Conservation (phyloP, 2,113 vertebrate species). For the Acinonyx jubatus region DNA sequence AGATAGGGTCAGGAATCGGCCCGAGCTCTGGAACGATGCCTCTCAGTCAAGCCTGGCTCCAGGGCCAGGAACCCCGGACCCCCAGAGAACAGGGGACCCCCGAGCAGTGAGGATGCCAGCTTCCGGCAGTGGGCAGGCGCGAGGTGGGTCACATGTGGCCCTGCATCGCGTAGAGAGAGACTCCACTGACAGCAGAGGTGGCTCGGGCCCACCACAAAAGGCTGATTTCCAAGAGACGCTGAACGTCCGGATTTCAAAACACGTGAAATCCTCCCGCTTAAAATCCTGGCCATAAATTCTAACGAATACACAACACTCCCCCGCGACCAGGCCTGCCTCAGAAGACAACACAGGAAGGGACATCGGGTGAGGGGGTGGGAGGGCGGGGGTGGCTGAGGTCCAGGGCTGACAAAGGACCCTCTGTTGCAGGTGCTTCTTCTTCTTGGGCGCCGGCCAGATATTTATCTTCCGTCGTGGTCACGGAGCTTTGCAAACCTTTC, state of each 20-base stretch:
- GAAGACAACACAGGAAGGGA: background rate
- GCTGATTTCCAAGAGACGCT: background rate
- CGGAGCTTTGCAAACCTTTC: background rate
- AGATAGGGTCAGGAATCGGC: background rate
- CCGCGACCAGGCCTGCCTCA: background rate
- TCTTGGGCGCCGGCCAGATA: background rate
- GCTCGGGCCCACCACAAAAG: background rate
- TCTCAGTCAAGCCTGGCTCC: background rate
- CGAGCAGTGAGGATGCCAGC: background rate
- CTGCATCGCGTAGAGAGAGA: background rate
- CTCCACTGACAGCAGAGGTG: accelerated
- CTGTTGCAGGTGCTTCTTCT: background rate
- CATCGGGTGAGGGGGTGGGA: background rate
- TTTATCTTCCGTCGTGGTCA: background rate
- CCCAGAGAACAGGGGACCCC: background rate
- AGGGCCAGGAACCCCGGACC: background rate
- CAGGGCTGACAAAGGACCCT: background rate
- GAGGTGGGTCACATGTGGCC: background rate
- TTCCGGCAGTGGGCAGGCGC: background rate
- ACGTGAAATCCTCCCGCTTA: background rate
- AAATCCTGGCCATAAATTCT: background rate
- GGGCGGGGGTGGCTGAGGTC: background rate
- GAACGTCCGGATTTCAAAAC: background rate
- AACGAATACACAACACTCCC: background rate
- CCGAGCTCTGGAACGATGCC: background rate